Conservation (phyloP, 2,888 invertebrate species). For the Platynereis dumerilii region DNA sequence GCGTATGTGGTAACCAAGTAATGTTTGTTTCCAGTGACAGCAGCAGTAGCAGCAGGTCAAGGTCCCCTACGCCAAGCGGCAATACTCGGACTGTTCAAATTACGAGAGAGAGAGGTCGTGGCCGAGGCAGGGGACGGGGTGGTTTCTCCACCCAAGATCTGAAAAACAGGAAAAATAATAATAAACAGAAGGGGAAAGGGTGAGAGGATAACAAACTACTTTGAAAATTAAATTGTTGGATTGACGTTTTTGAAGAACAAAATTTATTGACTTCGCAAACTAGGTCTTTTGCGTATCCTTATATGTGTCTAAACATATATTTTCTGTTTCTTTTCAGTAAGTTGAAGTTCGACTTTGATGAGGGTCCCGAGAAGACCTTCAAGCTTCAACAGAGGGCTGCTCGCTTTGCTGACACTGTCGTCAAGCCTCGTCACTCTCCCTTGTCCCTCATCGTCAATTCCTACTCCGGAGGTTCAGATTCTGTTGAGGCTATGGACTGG, state of each 20-base stretch:
- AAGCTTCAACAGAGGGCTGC: slow-evolving; percentile 78
- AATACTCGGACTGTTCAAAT: neutral
- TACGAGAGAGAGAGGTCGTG: neutral
- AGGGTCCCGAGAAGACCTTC: slow-evolving; percentile 24
- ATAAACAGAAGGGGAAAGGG: slow-evolving; percentile 8
- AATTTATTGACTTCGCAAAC: no score
- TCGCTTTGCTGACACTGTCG: slow-evolving; percentile 70
- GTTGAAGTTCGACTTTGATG: slow-evolving; percentile 37
- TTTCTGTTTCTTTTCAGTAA: slow-evolving; percentile 6
- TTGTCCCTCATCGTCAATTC: slow-evolving; percentile 45
- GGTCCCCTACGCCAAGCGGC: no score
- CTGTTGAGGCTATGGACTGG: slow-evolving; percentile 78
- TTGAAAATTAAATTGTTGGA: neutral
- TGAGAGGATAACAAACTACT: slow-evolving; percentile 5
- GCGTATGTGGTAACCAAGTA: no score
- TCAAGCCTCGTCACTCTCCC: slow-evolving; percentile 35
- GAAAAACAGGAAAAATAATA: slow-evolving; percentile 17
- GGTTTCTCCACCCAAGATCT: no score
- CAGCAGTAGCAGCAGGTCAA: slow-evolving; percentile 14
- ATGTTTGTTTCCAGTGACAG: slow-evolving; percentile 10
- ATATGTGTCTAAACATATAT: no score
- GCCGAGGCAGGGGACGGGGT: slow-evolving; percentile 2
- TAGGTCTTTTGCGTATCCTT: no score
- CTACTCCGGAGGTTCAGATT: slow-evolving; percentile 12
- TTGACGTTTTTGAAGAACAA: neutral